Conservation (phyloP, 1,140 invertebrate species). For the Leptinotarsa defecta region DNA sequence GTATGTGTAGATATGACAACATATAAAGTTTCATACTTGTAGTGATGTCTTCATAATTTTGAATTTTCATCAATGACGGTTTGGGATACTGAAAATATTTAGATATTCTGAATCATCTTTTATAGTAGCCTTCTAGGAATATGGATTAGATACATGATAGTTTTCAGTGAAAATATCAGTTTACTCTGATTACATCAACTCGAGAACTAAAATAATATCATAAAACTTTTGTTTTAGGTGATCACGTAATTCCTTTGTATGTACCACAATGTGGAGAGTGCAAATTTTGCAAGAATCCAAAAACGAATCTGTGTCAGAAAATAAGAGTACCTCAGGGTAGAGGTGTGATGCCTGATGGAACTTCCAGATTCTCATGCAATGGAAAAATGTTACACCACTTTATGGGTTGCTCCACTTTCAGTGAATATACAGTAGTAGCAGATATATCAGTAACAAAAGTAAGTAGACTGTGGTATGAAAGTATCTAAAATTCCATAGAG, state of each 20-base stretch:
- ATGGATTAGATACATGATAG: too few species aligned
- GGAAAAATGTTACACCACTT: slow-evolving; percentile 91
- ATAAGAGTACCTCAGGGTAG: slow-evolving; percentile 87
- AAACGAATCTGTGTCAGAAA: slow-evolving; percentile 96
- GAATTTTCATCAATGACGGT: too few species aligned
- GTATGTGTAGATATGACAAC: too few species aligned
- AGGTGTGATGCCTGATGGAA: slow-evolving; percentile 96
- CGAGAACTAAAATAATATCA: too few species aligned
- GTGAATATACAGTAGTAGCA: slow-evolving; percentile 96
- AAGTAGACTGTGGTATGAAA: slow-evolving; percentile 26
- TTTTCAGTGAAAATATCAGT: too few species aligned
- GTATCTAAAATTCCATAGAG: too few species aligned
- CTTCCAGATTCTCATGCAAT: slow-evolving; percentile 88
- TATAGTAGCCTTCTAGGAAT: too few species aligned
- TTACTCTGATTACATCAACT: too few species aligned
- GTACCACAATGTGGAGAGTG: slow-evolving; percentile 96
- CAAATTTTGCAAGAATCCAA: slow-evolving; percentile 93
- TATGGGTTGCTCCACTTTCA: slow-evolving; percentile 98
- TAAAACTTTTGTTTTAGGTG: slow-evolving; percentile 64
- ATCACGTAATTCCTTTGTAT: slow-evolving; percentile 96
- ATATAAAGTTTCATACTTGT: too few species aligned
- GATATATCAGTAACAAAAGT: slow-evolving; percentile 93
- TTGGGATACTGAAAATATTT: too few species aligned
- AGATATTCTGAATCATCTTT: too few species aligned
- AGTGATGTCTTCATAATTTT: too few species aligned